These are phyloP conservation scores for Zaprionus capensis DNA, from an alignment of 1,140 invertebrate genomes.

Conservation along the genomic window DNA sequence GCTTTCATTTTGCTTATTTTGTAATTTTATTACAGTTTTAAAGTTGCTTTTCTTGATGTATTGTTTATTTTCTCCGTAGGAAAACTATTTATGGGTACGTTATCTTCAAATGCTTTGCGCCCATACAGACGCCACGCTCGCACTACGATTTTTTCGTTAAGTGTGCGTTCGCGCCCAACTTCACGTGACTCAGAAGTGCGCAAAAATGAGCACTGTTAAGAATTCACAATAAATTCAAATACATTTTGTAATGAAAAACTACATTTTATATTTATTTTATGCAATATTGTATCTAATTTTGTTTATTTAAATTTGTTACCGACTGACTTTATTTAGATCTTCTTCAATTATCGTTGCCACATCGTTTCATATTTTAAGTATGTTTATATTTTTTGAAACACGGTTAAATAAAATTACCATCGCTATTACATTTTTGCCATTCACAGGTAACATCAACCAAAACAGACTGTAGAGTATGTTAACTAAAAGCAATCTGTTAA, in stretches of 20 bases:
- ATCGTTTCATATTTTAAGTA: not conserved
- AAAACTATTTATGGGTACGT: slow-evolving; percentile 36
- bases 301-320: not conserved
- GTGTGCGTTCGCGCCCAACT: slow-evolving; percentile 25
- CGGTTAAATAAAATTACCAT: not conserved
- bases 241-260: not conserved
- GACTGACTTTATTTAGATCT: no score
- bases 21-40: slow-evolving; percentile 11
- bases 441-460: not conserved
- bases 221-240: not conserved
- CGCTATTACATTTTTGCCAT: not conserved
- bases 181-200: slow-evolving; percentile 20
- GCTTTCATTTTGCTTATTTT: slow-evolving; percentile 59
- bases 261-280: not conserved
- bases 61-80: not conserved
- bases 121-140: slow-evolving; percentile 69
- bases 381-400: not conserved
- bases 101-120: slow-evolving; percentile 70
- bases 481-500: slow-evolving; percentile 18
- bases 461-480: slow-evolving; percentile 6
- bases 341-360: no score
- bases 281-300: not conserved
- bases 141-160: slow-evolving; percentile 16
- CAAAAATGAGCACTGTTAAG: not conserved
- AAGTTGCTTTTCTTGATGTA: not conserved